Percentiles rank a stretch among this genome's conserved stretches.
phyloP scores from a whole-genome alignment of 2,797 vertebrate genomes.

The Hippoglossus hippoglossus region DNA sequence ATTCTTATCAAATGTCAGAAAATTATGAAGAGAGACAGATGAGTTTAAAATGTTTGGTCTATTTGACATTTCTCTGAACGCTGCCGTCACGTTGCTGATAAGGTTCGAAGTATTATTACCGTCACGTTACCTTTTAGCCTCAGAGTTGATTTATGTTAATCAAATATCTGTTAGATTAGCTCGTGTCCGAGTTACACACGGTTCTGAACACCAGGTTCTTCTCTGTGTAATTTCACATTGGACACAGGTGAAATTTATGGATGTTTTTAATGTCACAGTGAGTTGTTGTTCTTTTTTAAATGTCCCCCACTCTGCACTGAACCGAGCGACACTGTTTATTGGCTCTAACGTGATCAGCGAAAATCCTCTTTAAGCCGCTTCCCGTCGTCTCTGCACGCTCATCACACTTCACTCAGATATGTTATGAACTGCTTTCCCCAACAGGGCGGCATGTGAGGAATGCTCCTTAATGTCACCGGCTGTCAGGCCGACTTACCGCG shows the following conservation, averaged over 20 bases:
- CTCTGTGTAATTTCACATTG: neutral
- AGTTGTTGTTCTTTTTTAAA: neutral
- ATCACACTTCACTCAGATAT: conserved; percentile 65
- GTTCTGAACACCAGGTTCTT: no score
- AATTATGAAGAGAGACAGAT: no score
- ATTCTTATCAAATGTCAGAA: no score
- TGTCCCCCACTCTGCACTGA: conserved; percentile 8
- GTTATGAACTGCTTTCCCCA: conserved; percentile 57
- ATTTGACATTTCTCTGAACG: neutral
- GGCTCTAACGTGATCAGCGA: conserved; percentile 33
- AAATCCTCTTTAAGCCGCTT: conserved; percentile 50
- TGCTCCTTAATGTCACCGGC: conserved; percentile 59
- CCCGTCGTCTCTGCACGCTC: conserved; percentile 45
- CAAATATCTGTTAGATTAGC: neutral
- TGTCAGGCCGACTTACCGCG: conserved; percentile 51
- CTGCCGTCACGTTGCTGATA: neutral
- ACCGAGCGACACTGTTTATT: conserved; percentile 29
- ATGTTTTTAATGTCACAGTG: conserved; percentile 23
- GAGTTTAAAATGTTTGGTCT: neutral
- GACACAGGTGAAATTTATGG: conserved; percentile 17
- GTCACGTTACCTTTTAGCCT: neutral
- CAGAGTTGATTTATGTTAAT: neutral
- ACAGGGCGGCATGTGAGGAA: conserved; percentile 60
- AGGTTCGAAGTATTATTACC: neutral
- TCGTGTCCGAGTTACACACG: neutral